Evolutionary conservation across 2,113 vertebrate species (phyloP).

Genomic region (Clupea harengus): DNA sequence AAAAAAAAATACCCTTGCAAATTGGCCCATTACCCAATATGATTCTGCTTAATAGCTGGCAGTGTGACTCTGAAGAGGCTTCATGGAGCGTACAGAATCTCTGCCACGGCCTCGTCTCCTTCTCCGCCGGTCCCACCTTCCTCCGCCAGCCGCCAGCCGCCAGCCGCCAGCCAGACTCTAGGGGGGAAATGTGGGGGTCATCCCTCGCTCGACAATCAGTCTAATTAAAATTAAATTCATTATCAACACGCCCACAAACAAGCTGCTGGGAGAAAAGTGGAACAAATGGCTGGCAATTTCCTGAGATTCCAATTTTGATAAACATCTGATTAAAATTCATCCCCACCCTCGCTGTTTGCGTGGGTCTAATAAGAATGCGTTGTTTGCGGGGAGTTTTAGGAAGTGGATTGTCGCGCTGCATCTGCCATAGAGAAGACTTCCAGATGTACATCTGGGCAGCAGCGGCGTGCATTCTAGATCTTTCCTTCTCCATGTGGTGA

Average conservation of each 20-base stretch:
- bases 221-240: conserved; percentile 76
- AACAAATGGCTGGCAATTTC: conserved; percentile 66
- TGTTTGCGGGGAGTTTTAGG: neutral
- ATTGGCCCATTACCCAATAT: conserved; percentile 70
- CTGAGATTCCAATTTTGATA: conserved; percentile 64
- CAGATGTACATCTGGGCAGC: neutral
- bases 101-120: neutral
- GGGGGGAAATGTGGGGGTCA: neutral
- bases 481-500: neutral
- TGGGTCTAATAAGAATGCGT: neutral
- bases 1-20: conserved; percentile 34
- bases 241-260: conserved; percentile 57
- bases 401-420: neutral
- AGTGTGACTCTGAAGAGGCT: conserved; percentile 53
- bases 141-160: neutral
- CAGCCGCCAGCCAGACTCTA: conserved; percentile 27
- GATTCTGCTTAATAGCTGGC: conserved; percentile 68
- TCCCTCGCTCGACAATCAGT: conserved; percentile 62
- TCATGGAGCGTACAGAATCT: neutral
- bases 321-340: conserved; percentile 63
- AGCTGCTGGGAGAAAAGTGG: conserved; percentile 43
- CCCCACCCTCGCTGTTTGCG: conserved; percentile 22
- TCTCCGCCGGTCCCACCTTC: neutral
- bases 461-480: neutral
- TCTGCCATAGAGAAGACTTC: neutral